Evolutionary conservation across 2,888 invertebrate genomes (phyloP).

Genomic region (Chloroclysta siterata): DNA sequence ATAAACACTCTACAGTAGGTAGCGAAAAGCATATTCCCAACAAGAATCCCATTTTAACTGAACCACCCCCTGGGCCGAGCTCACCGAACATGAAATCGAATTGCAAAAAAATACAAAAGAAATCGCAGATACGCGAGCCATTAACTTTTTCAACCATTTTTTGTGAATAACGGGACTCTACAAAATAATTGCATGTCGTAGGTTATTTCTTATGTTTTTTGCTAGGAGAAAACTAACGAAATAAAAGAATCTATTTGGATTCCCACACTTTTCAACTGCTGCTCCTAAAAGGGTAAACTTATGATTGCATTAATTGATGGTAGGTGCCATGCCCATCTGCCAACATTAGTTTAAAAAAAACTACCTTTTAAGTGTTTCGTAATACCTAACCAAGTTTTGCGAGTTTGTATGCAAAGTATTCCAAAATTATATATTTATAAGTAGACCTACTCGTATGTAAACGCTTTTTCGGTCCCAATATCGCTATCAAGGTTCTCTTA

Average conservation of each 20-base stretch:
- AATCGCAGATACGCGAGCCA: slow-evolving; percentile 79
- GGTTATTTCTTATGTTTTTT: slow-evolving; percentile 67
- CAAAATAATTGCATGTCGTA: slow-evolving; percentile 72
- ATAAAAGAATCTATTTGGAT: slow-evolving; percentile 37
- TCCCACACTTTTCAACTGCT: slow-evolving; percentile 67
- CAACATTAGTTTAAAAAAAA: no score
- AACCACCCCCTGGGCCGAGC: slow-evolving; percentile 51
- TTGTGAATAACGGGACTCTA: slow-evolving; percentile 69
- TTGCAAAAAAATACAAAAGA: slow-evolving; percentile 66
- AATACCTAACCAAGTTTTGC: slow-evolving; percentile 20
- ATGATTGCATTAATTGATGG: no score
- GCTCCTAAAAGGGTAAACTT: slow-evolving; percentile 20
- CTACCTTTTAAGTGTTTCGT: no score
- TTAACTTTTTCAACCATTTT: slow-evolving; percentile 72
- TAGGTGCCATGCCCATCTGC: no score
- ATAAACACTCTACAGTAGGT: background rate
- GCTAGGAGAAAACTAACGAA: slow-evolving; percentile 48
- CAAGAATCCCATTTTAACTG: slow-evolving; percentile 42
- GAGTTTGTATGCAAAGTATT: no score
- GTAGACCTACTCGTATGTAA: no score
- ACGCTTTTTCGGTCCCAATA: no score
- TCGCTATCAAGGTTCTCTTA: no score
- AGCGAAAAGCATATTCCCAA: slow-evolving; percentile 23
- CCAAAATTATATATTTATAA: no score
- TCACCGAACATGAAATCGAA: slow-evolving; percentile 69